Evolutionary conservation across 2,888 invertebrate species (phyloP), one percentile per base, ranked within the genome.

Genomic region (Chouioia cunea): DNA sequence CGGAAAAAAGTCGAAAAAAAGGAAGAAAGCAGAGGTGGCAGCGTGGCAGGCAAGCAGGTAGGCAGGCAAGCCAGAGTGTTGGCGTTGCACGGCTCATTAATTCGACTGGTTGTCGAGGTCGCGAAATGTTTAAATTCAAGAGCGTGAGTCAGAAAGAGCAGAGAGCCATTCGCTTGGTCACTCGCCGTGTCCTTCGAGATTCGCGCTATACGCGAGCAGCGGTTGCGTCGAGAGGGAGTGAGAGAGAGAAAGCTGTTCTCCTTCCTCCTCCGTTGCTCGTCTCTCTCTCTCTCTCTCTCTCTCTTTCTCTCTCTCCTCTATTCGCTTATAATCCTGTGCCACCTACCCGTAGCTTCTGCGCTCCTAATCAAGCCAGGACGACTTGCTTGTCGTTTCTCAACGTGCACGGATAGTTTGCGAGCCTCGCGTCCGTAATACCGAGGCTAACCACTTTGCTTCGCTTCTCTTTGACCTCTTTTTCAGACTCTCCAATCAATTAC

Each of bases 311-410:
- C 75, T 76, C 74, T 75, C 73, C 75, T 77, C 70, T 74, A 73
- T 68, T 73, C 52, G 76, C 73, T 68, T 50, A 62, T 60, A 59
- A 73, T 84, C 84, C 84, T 84, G 84, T 80, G 84, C 84, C 80
- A 85, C 83, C 84, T 82, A 78, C 79, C 75, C 77, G 56, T 74
- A 54, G 75, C 70, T 70, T 73, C 79, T 85, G 79, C 76, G 77
- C 79, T 78, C 84, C 84, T 84, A 82, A 82, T 84, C 80, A 76
- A 75, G 77, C 50, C 84, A 85, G 84, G 84, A 85, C 79, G 79
- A 78, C 79, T 80, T 6, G 12, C 36, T 81, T 78, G 82, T 82
- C 81, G 80, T 78, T 73, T 79, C 79, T 77, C 78, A 77, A 73
- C 65, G 71, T 74, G 74, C 75, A 71, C 73, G 58, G 50, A 23